These are phyloP conservation scores for Epirrhoe alternata DNA, from an alignment of 2,888 invertebrate species.

Conservation along the genomic window DNA sequence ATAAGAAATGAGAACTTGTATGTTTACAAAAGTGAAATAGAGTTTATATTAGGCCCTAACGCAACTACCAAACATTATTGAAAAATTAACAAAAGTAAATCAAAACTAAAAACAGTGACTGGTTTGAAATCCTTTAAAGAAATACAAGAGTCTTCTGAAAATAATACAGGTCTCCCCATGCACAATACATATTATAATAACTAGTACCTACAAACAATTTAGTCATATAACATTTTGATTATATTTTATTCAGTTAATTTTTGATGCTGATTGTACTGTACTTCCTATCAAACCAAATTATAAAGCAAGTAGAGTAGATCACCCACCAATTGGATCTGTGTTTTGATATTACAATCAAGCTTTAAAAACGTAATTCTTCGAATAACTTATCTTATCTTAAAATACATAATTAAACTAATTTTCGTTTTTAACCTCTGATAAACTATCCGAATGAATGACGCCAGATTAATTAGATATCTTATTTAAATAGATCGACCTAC, in stretches of 20 bases:
- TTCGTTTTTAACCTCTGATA: conserved; percentile 71
- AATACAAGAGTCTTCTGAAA: too few relatives aligned
- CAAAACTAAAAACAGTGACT: too few relatives aligned
- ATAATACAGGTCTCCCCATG: too few relatives aligned
- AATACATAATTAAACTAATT: conserved; percentile 65
- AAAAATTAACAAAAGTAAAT: too few relatives aligned
- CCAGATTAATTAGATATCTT: conserved; percentile 48
- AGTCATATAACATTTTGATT: too few relatives aligned
- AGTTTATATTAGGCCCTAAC: neutral
- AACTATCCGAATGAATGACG: conserved; percentile 58
- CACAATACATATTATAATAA: too few relatives aligned
- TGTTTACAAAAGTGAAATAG: neutral
- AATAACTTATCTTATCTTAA: conserved; percentile 57
- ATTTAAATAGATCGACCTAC: conserved; percentile 45
- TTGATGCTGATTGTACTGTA: neutral
- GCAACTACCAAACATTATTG: too few relatives aligned
- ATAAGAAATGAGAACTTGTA: neutral
- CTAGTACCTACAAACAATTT: too few relatives aligned
- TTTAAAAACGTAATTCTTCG: conserved; percentile 34
- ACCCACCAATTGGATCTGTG: conserved; percentile 21
- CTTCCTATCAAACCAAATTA: conserved; percentile 7
- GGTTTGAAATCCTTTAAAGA: too few relatives aligned
- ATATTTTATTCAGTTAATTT: neutral
- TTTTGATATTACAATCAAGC: conserved; percentile 31
- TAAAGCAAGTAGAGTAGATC: conserved; percentile 17